phyloP scores from a whole-genome alignment of 1,140 invertebrate genomes.

The Drosophila sp. region DNA sequence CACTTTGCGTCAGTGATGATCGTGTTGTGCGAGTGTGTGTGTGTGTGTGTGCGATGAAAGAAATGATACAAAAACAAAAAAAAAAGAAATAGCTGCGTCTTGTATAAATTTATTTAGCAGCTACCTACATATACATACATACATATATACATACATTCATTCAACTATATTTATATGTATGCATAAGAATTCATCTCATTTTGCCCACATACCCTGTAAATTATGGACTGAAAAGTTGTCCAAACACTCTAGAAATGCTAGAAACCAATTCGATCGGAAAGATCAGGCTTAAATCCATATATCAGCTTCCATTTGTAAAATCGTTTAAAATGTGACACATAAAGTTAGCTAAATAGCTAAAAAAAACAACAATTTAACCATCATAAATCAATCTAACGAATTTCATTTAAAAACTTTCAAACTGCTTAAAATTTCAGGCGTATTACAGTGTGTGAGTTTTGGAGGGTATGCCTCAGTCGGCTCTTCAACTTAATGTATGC shows the following conservation, averaged over 20 bases:
- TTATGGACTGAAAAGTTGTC: no score
- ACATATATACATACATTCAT: conserved; percentile 22
- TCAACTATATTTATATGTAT: neutral
- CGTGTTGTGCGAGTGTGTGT: conserved; percentile 28
- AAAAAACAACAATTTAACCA: no score
- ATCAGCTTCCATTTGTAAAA: no score
- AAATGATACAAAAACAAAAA: conserved; percentile 62
- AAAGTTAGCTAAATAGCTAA: no score
- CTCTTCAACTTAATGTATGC: neutral
- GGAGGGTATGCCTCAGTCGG: neutral
- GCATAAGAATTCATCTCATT: neutral
- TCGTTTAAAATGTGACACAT: no score
- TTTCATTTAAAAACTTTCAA: no score
- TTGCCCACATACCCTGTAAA: neutral
- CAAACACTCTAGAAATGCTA: no score
- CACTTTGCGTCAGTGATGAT: conserved; percentile 63
- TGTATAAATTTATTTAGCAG: conserved; percentile 59
- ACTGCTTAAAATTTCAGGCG: no score
- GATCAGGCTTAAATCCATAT: no score
- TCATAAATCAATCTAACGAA: no score
- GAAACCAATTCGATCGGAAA: no score
- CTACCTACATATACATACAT: conserved; percentile 39
- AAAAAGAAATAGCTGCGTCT: conserved; percentile 19
- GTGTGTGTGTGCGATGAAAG: conserved; percentile 55
- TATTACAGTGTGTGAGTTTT: no score